phyloP scores from a whole-genome alignment of 2,113 vertebrate species.

The Periophthalmus modestus region DNA sequence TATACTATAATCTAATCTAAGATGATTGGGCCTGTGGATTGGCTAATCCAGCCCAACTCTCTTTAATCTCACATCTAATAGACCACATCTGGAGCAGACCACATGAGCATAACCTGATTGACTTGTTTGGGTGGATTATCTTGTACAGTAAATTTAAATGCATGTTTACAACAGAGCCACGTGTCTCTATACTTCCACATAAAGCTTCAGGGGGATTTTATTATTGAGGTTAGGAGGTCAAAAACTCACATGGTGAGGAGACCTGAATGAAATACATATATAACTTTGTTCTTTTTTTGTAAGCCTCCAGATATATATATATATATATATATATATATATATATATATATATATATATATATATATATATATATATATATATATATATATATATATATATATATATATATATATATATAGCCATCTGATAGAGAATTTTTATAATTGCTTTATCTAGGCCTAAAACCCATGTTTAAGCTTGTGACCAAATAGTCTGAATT shows the following conservation, averaged over 20 bases:
- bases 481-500: neutral
- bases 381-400: too few relatives aligned
- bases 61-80: constrained; percentile 69
- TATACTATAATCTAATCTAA: constrained; percentile 74
- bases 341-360: too few relatives aligned
- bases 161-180: constrained; percentile 35
- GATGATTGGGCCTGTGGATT: constrained; percentile 64
- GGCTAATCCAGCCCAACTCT: constrained; percentile 72
- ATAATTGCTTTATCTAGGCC: neutral
- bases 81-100: constrained; percentile 62
- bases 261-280: neutral
- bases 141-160: constrained; percentile 48
- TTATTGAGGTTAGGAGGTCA: constrained; percentile 1
- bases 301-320: too few relatives aligned
- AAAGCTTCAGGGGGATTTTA: constrained; percentile 13
- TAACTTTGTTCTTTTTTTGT: too few relatives aligned
- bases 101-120: constrained; percentile 54
- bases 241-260: neutral
- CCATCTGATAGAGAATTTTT: neutral
- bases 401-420: too few relatives aligned
- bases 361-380: too few relatives aligned
- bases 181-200: constrained; percentile 25
- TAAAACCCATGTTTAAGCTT: neutral
- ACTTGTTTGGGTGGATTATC: constrained; percentile 59
- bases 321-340: too few relatives aligned